Conservation (phyloP, 64 coral and sea anemone genomes). For the Montipora capricornis region DNA sequence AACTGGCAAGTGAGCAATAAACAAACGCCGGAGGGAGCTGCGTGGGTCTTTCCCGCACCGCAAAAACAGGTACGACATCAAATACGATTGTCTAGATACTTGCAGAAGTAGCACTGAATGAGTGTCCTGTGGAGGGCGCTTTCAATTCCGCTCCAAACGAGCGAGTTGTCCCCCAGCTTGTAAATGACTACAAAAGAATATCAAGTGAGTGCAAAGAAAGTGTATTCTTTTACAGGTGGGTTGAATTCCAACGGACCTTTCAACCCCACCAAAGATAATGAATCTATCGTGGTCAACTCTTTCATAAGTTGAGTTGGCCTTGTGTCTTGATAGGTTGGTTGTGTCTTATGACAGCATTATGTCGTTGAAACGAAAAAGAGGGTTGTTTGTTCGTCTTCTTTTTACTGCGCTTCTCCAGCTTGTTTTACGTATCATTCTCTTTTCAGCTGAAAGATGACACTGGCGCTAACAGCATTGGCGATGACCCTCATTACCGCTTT, state of each 20-base stretch:
- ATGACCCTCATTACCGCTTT: background rate
- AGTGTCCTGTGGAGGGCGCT: too few relatives aligned
- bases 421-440: background rate
- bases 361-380: background rate
- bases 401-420: too few relatives aligned
- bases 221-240: background rate
- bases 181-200: background rate
- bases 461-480: background rate
- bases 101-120: background rate
- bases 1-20: constrained; percentile 28
- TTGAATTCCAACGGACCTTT: background rate
- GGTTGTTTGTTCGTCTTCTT: background rate
- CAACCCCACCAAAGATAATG: background rate
- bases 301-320: background rate
- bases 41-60: background rate
- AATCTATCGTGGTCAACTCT: background rate
- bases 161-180: background rate
- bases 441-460: constrained; percentile 38
- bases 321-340: too few relatives aligned
- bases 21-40: background rate
- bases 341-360: background rate
- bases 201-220: background rate
- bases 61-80: constrained; percentile 21
- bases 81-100: background rate
- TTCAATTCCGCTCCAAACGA: background rate